Percentiles rank a stretch among this genome's conserved stretches.
These are phyloP conservation scores for Triops cancriformis DNA, from an alignment of 1,140 invertebrate species.

Conservation along the genomic window DNA sequence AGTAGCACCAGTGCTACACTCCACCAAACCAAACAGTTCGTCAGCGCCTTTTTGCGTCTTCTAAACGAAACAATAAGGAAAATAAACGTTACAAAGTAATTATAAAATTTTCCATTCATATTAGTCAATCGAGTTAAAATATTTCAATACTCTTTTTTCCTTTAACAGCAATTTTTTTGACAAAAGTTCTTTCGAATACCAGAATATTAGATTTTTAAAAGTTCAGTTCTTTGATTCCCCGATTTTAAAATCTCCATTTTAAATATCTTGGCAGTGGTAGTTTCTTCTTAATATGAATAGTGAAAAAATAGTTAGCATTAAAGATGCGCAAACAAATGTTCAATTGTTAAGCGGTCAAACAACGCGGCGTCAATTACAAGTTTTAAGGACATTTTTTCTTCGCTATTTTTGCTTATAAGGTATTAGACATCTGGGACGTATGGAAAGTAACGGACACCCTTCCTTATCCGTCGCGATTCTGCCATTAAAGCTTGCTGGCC, in stretches of 20 bases:
- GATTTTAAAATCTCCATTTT: too few species aligned
- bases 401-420: background rate
- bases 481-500: background rate
- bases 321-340: background rate
- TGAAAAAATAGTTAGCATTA: too few species aligned
- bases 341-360: background rate
- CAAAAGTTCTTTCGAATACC: too few species aligned
- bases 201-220: too few species aligned
- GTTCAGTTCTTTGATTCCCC: too few species aligned
- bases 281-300: too few species aligned
- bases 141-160: too few species aligned
- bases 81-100: background rate
- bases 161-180: too few species aligned
- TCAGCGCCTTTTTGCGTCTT: background rate
- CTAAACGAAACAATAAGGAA: background rate
- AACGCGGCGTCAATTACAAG: background rate
- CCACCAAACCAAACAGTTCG: background rate
- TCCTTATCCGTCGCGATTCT: background rate
- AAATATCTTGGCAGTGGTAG: too few species aligned
- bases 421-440: background rate
- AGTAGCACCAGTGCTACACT: constrained; percentile 1
- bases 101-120: too few species aligned
- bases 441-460: background rate
- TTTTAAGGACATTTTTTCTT: background rate
- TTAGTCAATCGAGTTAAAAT: too few species aligned